These are phyloP conservation scores for Ectemnius continuus DNA, from an alignment of 2,888 invertebrate genomes.

Conservation along the genomic window DNA sequence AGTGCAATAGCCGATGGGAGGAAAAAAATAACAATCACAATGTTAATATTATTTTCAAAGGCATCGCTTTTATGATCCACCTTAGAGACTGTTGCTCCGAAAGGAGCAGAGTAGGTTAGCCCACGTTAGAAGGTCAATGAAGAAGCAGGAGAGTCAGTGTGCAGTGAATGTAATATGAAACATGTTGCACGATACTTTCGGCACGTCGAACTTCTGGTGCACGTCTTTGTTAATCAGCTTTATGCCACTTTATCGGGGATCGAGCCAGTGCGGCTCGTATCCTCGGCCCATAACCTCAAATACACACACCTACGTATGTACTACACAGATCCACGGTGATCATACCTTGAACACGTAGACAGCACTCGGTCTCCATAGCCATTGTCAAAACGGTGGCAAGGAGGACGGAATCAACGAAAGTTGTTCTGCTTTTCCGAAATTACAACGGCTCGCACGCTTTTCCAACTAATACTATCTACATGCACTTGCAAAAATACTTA, in stretches of 20 bases:
- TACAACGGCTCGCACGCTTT: neutral
- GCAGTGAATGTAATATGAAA: neutral
- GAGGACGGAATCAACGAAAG: neutral
- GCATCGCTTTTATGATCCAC: no score
- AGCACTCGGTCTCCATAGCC: conserved; percentile 12
- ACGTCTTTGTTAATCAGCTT: neutral
- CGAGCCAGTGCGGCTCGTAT: conserved; percentile 10
- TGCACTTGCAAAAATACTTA: neutral
- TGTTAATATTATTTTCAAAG: no score
- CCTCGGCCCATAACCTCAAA: conserved; percentile 44
- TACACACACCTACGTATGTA: conserved; percentile 6
- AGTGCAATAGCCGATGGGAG: no score
- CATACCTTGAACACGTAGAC: conserved; percentile 29
- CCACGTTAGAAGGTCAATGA: neutral
- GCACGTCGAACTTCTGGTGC: neutral
- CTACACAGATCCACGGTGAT: no score
- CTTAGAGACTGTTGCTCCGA: no score
- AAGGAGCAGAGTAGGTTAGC: neutral
- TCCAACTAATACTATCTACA: neutral
- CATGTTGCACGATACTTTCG: neutral
- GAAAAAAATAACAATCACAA: no score
- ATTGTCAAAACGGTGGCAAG: conserved; percentile 9
- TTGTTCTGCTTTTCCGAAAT: neutral
- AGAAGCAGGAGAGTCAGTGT: neutral
- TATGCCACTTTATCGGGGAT: neutral